Evolutionary conservation across 2,888 invertebrate genomes (phyloP), one percentile per base, ranked within the genome.

Genomic region (Clanis bilineata): DNA sequence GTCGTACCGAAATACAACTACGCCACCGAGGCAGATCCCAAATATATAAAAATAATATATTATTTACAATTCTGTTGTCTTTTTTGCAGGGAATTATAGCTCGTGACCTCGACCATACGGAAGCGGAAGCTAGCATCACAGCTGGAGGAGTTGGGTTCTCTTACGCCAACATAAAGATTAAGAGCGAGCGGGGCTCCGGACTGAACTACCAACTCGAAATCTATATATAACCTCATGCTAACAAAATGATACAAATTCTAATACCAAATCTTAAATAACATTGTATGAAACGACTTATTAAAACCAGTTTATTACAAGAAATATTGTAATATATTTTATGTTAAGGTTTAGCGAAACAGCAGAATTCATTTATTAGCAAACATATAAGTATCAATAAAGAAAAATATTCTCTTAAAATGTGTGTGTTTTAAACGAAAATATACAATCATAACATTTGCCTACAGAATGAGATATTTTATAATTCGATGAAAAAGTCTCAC

Each of bases 141-240:
- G 88, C 92, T 0, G 92, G 92, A 55, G 92, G 92, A 12, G 85
- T 90, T 0, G 92, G 91, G 28, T 86, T 85, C 69, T 87, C 91
- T 0, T 92, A 90, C 65, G 90, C 78, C 61, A 92, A 92, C 74
- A 69, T 92, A 28, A 77, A 82, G 56, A 74, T 92, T 41, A 92
- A 92, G 79, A 90, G 90, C 56, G 90, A 86, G 0, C 71, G 92
- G 15, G 89, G 91, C 25, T 83, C 85, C 2, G 90, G 90, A 0
- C 79, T 92, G 55, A 91, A 92, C 76, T 92, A 85, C 67, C 91
- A 92, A 69, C 45, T 92, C 7, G 92, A 92, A 72, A 15, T 90
- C 45, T 92, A 90, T 67, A 75, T 79, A 0, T 90, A 85, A 79
- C 25, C n/a, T 54, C 32, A 62, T n/a, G 21, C n/a, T 51, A 61